phyloP scores from a whole-genome alignment of 2,113 vertebrate genomes.

The Thalassarche chlororhynchos region DNA sequence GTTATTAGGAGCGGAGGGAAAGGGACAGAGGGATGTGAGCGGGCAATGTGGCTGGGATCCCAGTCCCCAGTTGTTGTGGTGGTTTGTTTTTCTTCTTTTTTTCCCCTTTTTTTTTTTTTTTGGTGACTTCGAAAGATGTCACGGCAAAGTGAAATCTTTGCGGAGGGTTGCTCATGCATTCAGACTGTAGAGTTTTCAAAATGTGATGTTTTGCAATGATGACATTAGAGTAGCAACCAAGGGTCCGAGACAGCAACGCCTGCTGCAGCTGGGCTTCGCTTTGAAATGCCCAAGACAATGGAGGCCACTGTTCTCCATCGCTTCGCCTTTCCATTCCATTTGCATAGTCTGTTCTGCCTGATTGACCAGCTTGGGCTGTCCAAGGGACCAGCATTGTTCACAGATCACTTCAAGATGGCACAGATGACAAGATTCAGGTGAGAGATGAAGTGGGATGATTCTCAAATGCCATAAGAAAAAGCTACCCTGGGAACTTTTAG shows the following conservation, averaged over 20 bases:
- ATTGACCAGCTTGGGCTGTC: constrained; percentile 79
- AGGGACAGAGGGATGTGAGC: not conserved
- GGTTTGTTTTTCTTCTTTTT: no score
- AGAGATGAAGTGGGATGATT: constrained; percentile 74
- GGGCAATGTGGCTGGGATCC: not conserved
- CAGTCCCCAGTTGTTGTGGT: not conserved
- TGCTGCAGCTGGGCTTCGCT: constrained; percentile 83
- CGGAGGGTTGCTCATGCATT: constrained; percentile 65
- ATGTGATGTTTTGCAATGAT: constrained; percentile 72
- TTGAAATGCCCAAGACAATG: constrained; percentile 84
- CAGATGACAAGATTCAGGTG: constrained; percentile 85
- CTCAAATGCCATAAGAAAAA: constrained; percentile 38
- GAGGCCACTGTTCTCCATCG: constrained; percentile 79
- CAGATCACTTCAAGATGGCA: constrained; percentile 81
- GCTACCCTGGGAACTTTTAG: constrained; percentile 57
- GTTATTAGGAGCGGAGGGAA: not conserved
- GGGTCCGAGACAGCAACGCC: constrained; percentile 66
- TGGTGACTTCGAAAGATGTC: constrained; percentile 33
- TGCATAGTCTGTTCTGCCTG: constrained; percentile 89
- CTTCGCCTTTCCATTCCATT: constrained; percentile 80
- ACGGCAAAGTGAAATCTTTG: constrained; percentile 44
- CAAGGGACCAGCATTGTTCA: constrained; percentile 81
- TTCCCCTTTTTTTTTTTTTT: not conserved
- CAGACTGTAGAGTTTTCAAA: constrained; percentile 60
- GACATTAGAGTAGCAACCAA: constrained; percentile 75